Percentiles rank a stretch among this genome's conserved stretches.
Evolutionary conservation across 2,113 vertebrate species (phyloP).

Genomic region (Onychorhynchus coronatus): DNA sequence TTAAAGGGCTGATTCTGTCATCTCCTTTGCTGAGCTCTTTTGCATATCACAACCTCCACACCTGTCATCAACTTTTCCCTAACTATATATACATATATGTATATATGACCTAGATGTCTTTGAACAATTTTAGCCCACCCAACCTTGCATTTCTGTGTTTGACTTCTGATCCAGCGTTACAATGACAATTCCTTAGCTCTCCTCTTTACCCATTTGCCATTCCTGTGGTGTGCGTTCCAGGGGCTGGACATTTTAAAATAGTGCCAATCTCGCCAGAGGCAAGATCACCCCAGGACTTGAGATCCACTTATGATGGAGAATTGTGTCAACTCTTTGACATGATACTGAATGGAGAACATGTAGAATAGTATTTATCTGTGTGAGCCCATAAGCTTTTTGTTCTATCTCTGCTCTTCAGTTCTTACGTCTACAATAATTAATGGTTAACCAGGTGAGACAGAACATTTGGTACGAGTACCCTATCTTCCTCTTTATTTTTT

Average conservation of each 20-base stretch:
- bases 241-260: background rate
- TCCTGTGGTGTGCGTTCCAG: background rate
- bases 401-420: background rate
- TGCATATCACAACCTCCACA: background rate
- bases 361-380: background rate
- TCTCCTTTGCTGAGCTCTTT: background rate
- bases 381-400: background rate
- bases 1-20: background rate
- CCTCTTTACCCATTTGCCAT: background rate
- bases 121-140: background rate
- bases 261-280: background rate
- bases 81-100: background rate
- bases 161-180: background rate
- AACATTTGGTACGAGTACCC: background rate
- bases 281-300: background rate
- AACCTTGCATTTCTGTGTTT: background rate
- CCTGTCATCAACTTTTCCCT: background rate
- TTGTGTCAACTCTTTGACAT: background rate
- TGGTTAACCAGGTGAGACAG: background rate
- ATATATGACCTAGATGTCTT: background rate
- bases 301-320: background rate
- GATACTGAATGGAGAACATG: background rate
- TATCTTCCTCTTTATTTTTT: background rate
- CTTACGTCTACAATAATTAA: background rate
- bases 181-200: background rate